A percentile compares a stretch with the other conserved stretches of the same genome.
Conservation (phyloP, 2,113 vertebrate genomes). For the Pollimyrus isidori region DNA sequence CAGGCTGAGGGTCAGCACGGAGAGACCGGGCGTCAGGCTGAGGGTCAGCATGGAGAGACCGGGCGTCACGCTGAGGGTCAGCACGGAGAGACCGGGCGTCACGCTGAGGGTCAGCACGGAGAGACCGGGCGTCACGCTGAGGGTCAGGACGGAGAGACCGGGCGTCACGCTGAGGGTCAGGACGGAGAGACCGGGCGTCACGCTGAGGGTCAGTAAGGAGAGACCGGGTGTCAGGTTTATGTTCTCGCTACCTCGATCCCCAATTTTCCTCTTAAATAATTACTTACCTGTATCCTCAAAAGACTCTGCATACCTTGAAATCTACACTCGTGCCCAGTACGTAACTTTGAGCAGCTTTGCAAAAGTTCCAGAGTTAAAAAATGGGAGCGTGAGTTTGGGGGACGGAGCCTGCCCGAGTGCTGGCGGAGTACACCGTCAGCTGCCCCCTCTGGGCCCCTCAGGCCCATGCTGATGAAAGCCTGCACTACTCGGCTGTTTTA, state of each 20-base stretch:
- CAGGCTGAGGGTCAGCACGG: too few species aligned
- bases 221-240: not conserved
- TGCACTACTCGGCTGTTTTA: not conserved
- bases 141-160: too few species aligned
- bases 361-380: not conserved
- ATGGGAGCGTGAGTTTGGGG: not conserved
- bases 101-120: too few species aligned
- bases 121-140: too few species aligned
- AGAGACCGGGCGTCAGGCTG: too few species aligned
- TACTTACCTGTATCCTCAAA: not conserved
- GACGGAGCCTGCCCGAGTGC: not conserved
- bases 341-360: not conserved
- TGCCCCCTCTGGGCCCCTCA: not conserved
- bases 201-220: too few species aligned
- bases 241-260: not conserved
- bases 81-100: too few species aligned
- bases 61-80: too few species aligned
- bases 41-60: too few species aligned
- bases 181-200: not conserved
- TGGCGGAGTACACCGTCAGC: not conserved
- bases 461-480: not conserved
- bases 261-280: not conserved
- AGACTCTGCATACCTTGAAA: not conserved
- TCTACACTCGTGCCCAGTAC: not conserved
- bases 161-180: too few species aligned